Evolutionary conservation across 1,140 invertebrate species (phyloP), one percentile per base, ranked within the genome.

Genomic region (Notospermus geniculatus): DNA sequence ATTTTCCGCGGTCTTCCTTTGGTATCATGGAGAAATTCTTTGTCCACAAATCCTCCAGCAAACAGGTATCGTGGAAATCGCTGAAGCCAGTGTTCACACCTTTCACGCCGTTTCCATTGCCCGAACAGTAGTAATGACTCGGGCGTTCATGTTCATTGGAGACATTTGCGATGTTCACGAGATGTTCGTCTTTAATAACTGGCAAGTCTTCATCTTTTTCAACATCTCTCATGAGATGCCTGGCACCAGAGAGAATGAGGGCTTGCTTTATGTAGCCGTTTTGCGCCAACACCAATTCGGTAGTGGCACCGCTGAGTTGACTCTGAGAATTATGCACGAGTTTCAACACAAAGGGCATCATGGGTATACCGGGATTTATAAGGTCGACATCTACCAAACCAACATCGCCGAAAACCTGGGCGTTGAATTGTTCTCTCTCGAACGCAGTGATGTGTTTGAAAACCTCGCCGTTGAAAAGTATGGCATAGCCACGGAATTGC

Each of bases 341-440:
- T 50, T 50, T 50, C 25, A 50, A n/a, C 9, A 50, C n/a, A 9
- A n/a, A 7, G 19, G 46, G 46, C 46, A 50, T 50, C 46, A 50
- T 50, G 5, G 46, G 46, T 5, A 50, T 50, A 50, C 46, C 46
- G n/a, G 46, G 46, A 50, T 50, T 50, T n/a, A 50, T 4, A n/a
- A 50, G 46, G n/a, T 50, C 46, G 4, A n/a, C 46, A 50, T 50
- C 46, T n/a, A 50, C 46, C 4, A 50, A n/a, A 50, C 46, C 46
- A 50, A 50, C n/a, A 50, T 50, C 46, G n/a, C 25, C 46, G 46
- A 50, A 7, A 9, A 50, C 4, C n/a, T 50, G 46, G n/a, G 46
- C 46, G n/a, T 50, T 50, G 46, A 50, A 50, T 27, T 50, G 46
- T n/a, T 50, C 46, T n/a, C 46, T 50, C n/a, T 50, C 46, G 5